Evolutionary conservation across 1,140 invertebrate species (phyloP).

Genomic region (Dermatophagoides farinae): DNA sequence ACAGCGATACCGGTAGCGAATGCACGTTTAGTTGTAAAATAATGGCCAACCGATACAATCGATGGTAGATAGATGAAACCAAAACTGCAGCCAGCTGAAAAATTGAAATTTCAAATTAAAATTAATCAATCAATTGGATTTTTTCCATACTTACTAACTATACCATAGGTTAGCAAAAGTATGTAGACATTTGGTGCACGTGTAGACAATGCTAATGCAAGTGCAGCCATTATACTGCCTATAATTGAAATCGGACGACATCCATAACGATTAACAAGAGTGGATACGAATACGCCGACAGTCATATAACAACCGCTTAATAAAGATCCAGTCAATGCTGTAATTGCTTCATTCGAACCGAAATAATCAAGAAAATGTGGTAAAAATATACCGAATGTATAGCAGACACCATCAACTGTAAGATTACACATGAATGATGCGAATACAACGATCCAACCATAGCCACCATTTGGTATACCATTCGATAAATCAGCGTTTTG

Average conservation of each 20-base stretch:
- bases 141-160: constrained; percentile 43
- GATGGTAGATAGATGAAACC: constrained; percentile 92
- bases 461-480: constrained; percentile 27
- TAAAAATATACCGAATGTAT: constrained; percentile 75
- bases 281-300: constrained; percentile 76
- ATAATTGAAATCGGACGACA: constrained; percentile 76
- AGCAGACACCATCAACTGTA: constrained; percentile 89
- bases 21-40: constrained; percentile 89
- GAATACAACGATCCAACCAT: constrained; percentile 78
- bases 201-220: constrained; percentile 66
- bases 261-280: constrained; percentile 83
- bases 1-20: constrained; percentile 91
- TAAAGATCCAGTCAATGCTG: constrained; percentile 80
- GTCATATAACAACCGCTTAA: constrained; percentile 81
- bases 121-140: background rate
- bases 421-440: constrained; percentile 94
- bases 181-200: constrained; percentile 61
- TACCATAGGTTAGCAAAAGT: constrained; percentile 80
- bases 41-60: constrained; percentile 91
- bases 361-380: constrained; percentile 57
- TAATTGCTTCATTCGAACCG: constrained; percentile 60
- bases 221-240: constrained; percentile 58
- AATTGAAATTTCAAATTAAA: background rate
- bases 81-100: constrained; percentile 32
- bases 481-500: background rate